Base-by-base conservation (phyloP, 2,113 vertebrate species). In the Platichthys flesus region DNA sequence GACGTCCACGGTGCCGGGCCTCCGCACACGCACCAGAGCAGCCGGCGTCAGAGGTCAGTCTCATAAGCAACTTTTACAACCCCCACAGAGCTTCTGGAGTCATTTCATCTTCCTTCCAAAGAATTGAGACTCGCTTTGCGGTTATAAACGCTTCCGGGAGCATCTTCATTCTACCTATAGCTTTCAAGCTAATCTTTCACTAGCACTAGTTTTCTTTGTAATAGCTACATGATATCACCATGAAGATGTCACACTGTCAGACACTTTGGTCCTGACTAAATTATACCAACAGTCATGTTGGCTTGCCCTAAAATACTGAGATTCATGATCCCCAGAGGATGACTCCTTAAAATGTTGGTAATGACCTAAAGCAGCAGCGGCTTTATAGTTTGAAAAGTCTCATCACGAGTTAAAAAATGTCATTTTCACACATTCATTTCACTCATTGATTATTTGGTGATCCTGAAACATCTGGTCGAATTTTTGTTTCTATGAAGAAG, bases 11-110 rank as follows among this genome's bases (percentile, higher is more conserved):
- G 89, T 91, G 0, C 95, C 96, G 0, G 97, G 97, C 0, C 74
- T 97, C 16, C 96, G 97, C 7, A 94, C 94, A 0, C 96, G 98
- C 52, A 97, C 95, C 83, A 89, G 97, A 71, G 95, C 93, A 47
- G 94, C 86, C 89, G 87, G 94, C 74, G 94, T 94, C 94, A 96
- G 78, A 98, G 84, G 94, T 83, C 15, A 45, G 78, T 37, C 18
- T 5, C 52, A 67, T 4, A 12, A 63, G 69, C 58, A 71, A 58
- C 15, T 37, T 47, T 52, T 28, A 18, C 26, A 76, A 18, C 56
- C 12, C 9, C 40, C 2, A 9, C 6, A 4, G 12, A 28, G 45
- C 52, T 55, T 55, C 28, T 9, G 45, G 42, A n/a, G 56, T 14
- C 6, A 13, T 24, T 59, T 26, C 73, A 54, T 21, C 37, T 26